A percentile compares a stretch with the other conserved stretches of the same genome.
Conservation (phyloP, 2,797 vertebrate species). For the Brotula barbata region DNA sequence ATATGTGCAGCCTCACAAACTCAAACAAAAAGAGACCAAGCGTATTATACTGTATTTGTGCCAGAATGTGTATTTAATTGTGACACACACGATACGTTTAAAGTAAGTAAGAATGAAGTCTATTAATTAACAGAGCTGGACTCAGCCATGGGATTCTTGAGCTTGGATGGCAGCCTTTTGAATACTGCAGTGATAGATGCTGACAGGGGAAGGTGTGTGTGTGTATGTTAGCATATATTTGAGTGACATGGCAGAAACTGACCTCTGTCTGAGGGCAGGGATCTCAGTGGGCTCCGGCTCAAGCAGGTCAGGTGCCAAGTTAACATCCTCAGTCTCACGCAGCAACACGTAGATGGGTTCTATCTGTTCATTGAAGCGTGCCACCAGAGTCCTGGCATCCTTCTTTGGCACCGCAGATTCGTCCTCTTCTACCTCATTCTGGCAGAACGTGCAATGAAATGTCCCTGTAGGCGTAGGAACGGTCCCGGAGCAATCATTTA, state of each 20-base stretch:
- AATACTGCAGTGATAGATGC: not conserved
- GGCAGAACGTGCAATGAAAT: constrained; percentile 96
- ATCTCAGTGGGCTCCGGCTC: constrained; percentile 97
- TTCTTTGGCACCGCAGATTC: constrained; percentile 92
- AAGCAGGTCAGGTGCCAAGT: constrained; percentile 91
- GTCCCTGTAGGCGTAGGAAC: constrained; percentile 77
- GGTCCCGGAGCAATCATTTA: too few relatives aligned
- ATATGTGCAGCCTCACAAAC: too few relatives aligned
- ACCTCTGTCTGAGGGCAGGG: constrained; percentile 94
- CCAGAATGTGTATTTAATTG: constrained; percentile 1
- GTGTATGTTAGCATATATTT: not conserved
- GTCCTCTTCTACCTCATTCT: constrained; percentile 96
- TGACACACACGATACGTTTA: not conserved
- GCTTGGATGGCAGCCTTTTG: not conserved
- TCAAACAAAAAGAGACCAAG: too few relatives aligned
- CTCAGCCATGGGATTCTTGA: not conserved
- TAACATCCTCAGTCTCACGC: constrained; percentile 93
- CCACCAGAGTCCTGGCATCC: constrained; percentile 92
- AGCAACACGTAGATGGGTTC: constrained; percentile 95
- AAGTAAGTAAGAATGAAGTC: too few relatives aligned
- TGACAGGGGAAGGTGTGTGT: not conserved
- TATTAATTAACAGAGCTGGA: not conserved
- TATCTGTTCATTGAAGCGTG: constrained; percentile 98
- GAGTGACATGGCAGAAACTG: constrained; percentile 31
- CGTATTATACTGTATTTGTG: too few relatives aligned